Conservation (phyloP, 2,888 invertebrate species). For the Salticus scenicus region DNA sequence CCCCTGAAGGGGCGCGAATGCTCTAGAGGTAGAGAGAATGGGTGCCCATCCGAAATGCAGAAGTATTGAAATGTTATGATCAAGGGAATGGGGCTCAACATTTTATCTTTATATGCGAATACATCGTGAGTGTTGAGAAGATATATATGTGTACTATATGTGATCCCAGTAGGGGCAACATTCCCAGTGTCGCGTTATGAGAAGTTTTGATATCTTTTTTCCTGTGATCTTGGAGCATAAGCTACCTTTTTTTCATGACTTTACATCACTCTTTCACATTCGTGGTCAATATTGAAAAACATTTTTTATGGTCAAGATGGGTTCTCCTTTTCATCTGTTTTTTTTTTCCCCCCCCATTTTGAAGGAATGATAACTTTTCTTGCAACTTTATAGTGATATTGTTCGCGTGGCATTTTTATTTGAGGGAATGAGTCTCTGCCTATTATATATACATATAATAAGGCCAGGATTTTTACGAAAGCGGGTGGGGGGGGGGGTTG, state of each 20-base stretch:
- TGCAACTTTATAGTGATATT: too few relatives aligned
- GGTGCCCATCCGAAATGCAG: conserved; percentile 27
- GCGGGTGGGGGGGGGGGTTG: too few relatives aligned
- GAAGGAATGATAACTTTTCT: neutral
- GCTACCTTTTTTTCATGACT: conserved; percentile 19
- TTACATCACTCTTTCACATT: conserved; percentile 62
- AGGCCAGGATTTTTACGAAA: too few relatives aligned
- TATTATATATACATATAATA: too few relatives aligned
- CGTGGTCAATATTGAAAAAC: conserved; percentile 47
- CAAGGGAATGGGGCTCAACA: conserved; percentile 49
- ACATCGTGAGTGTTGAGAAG: neutral
- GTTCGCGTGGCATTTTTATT: neutral
- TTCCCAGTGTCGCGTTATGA: conserved; percentile 45
- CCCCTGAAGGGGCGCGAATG: conserved; percentile 27
- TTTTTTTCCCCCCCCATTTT: neutral
- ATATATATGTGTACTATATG: neutral
- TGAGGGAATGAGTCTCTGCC: too few relatives aligned
- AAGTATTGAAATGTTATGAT: conserved; percentile 69
- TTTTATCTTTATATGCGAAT: conserved; percentile 37
- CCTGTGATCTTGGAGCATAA: conserved; percentile 27
- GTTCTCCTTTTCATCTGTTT: neutral
- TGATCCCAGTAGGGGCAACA: conserved; percentile 11
- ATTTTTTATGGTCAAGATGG: conserved; percentile 42
- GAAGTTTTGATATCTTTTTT: conserved; percentile 46
- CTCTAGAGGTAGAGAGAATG: conserved; percentile 25